phyloP scores from a whole-genome alignment of 2,113 vertebrate species.

The Raja brachyura region DNA sequence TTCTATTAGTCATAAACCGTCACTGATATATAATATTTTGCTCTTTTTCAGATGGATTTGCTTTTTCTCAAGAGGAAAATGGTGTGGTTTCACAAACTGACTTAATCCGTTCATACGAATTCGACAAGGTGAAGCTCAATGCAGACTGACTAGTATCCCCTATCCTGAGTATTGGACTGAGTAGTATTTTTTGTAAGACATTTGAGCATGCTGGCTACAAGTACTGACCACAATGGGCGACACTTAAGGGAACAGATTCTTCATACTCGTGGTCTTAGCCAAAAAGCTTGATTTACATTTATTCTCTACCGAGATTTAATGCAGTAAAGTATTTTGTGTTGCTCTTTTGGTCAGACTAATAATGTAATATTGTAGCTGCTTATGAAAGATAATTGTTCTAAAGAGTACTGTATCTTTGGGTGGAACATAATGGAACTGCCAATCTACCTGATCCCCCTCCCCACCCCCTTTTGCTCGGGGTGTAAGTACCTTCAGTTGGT shows the following conservation, averaged over 20 bases:
- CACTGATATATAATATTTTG: neutral
- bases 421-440: neutral
- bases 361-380: conserved; percentile 30
- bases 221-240: conserved; percentile 11
- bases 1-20: neutral
- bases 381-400: conserved; percentile 1
- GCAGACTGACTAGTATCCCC: conserved; percentile 59
- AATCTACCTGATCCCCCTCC: neutral
- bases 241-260: conserved; percentile 52
- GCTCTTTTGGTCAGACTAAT: conserved; percentile 15
- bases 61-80: conserved; percentile 97
- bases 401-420: conserved; percentile 8
- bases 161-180: conserved; percentile 26
- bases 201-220: neutral
- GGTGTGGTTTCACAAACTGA: conserved; percentile 90
- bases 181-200: conserved; percentile 44
- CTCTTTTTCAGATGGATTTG: conserved; percentile 78
- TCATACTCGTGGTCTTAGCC: conserved; percentile 72
- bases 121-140: conserved; percentile 76
- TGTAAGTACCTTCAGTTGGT: neutral
- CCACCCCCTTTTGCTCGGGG: neutral
- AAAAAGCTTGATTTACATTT: conserved; percentile 46
- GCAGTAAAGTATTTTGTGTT: conserved; percentile 17
- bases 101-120: conserved; percentile 92
- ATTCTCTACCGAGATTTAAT: conserved; percentile 28